Percentiles rank a stretch among this genome's conserved stretches.
These are phyloP conservation scores for Epinotia bilunana DNA, from an alignment of 2,888 invertebrate genomes.

Conservation along the genomic window DNA sequence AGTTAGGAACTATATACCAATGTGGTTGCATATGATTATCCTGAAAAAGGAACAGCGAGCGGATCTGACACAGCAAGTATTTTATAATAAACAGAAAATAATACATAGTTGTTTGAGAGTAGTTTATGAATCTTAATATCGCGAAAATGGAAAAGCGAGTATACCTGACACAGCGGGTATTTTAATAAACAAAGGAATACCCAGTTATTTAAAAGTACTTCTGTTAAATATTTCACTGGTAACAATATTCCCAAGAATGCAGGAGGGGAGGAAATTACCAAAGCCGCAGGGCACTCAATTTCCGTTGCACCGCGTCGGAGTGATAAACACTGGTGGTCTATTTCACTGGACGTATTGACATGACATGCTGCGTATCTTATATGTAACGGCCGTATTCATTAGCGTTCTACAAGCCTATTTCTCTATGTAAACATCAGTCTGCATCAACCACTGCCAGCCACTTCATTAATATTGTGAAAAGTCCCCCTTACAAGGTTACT, in stretches of 20 bases:
- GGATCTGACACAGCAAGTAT: not conserved
- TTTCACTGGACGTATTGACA: not conserved
- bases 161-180: not conserved
- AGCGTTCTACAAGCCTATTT: too few relatives aligned
- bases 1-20: too few relatives aligned
- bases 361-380: not conserved
- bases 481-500: too few relatives aligned
- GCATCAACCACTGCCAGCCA: too few relatives aligned
- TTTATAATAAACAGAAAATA: not conserved
- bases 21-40: too few relatives aligned
- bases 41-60: too few relatives aligned
- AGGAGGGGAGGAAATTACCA: not conserved
- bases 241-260: slow-evolving; percentile 5
- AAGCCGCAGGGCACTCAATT: slow-evolving; percentile 8
- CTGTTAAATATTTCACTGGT: not conserved
- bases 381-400: too few relatives aligned
- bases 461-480: too few relatives aligned
- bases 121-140: not conserved
- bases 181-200: not conserved
- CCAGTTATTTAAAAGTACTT: not conserved
- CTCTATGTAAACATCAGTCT: too few relatives aligned
- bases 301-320: slow-evolving; percentile 10
- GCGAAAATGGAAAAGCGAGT: not conserved
- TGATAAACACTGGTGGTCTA: slow-evolving; percentile 4
- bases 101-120: not conserved